These are phyloP conservation scores for Carlito syrichta DNA, from an alignment of 2,113 vertebrate genomes.

Conservation along the genomic window DNA sequence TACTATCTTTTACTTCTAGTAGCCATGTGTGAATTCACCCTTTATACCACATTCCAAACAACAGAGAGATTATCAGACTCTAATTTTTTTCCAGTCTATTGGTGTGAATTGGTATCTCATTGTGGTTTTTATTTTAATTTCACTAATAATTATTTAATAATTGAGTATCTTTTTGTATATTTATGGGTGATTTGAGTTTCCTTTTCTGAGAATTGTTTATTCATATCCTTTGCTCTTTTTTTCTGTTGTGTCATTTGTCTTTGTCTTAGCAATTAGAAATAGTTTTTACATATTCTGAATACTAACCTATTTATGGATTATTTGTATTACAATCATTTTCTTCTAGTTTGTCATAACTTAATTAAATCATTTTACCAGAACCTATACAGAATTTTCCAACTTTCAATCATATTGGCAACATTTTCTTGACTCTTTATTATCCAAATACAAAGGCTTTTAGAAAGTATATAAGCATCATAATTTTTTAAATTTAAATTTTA, in stretches of 20 bases:
- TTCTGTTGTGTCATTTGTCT: background rate
- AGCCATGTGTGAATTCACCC: background rate
- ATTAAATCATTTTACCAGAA: slow-evolving; percentile 27
- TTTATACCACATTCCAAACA: background rate
- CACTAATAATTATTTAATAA: background rate
- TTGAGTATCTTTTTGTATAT: background rate
- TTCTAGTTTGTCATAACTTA: background rate
- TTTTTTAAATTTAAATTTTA: too few relatives aligned
- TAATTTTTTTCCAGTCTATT: background rate
- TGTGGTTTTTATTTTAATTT: background rate
- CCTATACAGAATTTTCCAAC: background rate
- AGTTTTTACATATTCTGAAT: background rate
- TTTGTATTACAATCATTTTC: background rate
- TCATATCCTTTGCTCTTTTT: background rate
- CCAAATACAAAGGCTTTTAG: background rate
- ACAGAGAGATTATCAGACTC: background rate
- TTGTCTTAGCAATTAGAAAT: background rate
- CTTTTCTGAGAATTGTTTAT: background rate
- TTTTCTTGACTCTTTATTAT: background rate
- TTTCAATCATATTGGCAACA: background rate
- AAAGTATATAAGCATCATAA: background rate
- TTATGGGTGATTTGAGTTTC: background rate
- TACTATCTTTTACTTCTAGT: too few relatives aligned
- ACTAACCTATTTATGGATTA: background rate
- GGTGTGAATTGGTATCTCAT: background rate